These are phyloP conservation scores for Ptychoptera albimana DNA, from an alignment of 2,888 invertebrate genomes.

Conservation along the genomic window DNA sequence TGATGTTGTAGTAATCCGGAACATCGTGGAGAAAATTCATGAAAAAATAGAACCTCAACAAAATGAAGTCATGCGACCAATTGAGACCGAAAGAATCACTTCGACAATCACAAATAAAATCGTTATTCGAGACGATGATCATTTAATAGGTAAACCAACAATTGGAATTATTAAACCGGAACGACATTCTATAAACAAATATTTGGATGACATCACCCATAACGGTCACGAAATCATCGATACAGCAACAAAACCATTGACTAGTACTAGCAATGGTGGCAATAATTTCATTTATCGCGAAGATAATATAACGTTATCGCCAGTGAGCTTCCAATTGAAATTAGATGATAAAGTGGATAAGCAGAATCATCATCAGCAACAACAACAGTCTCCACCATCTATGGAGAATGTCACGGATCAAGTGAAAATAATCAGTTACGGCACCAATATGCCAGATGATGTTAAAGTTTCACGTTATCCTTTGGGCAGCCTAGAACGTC, in stretches of 20 bases:
- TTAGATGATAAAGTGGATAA: background rate
- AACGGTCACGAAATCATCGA: too few species aligned
- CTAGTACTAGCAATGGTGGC: background rate
- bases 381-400: conserved; percentile 1
- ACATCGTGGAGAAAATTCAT: background rate
- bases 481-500: conserved; percentile 43
- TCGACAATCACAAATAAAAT: too few species aligned
- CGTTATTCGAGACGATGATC: too few species aligned
- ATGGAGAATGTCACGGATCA: conserved; percentile 5
- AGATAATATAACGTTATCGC: conserved; percentile 2
- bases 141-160: too few species aligned
- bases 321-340: background rate
- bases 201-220: too few species aligned
- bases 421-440: conserved; percentile 28
- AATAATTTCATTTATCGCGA: background rate
- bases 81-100: too few species aligned
- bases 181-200: too few species aligned
- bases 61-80: background rate
- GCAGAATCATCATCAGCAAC: conserved; percentile 4
- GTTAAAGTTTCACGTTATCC: conserved; percentile 45
- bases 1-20: background rate
- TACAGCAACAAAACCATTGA: too few species aligned
- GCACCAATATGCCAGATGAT: conserved; percentile 46
- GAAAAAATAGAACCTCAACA: background rate
- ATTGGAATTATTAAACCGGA: too few species aligned